These are phyloP conservation scores for Triplophysa siluroides DNA, from an alignment of 2,113 vertebrate genomes.

Conservation along the genomic window DNA sequence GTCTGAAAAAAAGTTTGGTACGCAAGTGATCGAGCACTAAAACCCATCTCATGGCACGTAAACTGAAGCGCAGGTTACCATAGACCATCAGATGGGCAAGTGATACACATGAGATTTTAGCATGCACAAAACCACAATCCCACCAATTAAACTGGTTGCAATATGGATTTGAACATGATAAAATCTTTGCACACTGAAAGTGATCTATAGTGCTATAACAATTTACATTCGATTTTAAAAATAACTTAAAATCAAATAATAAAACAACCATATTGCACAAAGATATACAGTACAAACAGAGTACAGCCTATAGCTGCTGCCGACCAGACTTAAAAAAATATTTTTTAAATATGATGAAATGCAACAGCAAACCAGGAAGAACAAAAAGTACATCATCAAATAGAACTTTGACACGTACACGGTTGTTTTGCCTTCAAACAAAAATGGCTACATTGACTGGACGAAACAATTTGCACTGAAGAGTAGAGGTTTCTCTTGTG, in stretches of 20 bases:
- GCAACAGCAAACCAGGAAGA: background rate
- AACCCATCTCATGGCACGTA: conserved; percentile 60
- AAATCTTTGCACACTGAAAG: background rate
- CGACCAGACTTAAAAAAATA: background rate
- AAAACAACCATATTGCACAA: conserved; percentile 46
- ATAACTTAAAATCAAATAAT: conserved; percentile 2
- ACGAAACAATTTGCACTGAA: conserved; percentile 71
- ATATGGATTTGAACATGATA: conserved; percentile 17
- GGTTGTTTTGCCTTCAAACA: no score
- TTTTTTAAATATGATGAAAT: background rate
- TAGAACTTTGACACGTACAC: conserved; percentile 55
- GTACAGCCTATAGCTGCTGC: conserved; percentile 31
- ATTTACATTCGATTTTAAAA: conserved; percentile 33
- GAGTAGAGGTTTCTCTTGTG: conserved; percentile 33
- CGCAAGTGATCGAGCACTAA: conserved; percentile 63
- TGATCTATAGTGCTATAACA: background rate
- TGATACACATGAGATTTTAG: background rate
- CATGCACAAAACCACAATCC: conserved; percentile 1
- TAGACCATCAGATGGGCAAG: background rate
- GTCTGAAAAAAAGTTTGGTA: conserved; percentile 50
- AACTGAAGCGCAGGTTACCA: conserved; percentile 20
- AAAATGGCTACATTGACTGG: conserved; percentile 75
- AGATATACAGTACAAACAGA: conserved; percentile 27
- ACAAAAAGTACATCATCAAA: conserved; percentile 24
- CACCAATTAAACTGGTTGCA: background rate